A percentile compares a stretch with the other conserved stretches of the same genome.
phyloP scores from a whole-genome alignment of 2,888 invertebrate species.

The Pachymerium ferrugineum region DNA sequence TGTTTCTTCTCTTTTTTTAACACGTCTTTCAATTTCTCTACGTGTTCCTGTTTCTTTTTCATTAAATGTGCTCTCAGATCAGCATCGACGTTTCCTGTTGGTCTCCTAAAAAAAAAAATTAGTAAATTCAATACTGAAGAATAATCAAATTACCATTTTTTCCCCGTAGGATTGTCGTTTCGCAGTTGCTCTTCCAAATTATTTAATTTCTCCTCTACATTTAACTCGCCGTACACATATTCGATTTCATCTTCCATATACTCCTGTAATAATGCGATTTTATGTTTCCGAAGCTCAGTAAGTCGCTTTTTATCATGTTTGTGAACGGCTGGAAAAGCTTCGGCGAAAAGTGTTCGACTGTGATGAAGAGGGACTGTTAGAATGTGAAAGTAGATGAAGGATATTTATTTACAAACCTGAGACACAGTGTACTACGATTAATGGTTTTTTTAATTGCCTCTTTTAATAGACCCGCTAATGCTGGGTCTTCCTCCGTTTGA shows the following conservation, averaged over 20 bases:
- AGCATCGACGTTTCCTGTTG: slow-evolving; percentile 28
- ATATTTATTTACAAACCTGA: neutral
- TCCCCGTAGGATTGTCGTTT: neutral
- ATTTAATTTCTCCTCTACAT: neutral
- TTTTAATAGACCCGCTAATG: neutral
- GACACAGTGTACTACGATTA: neutral
- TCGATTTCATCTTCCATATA: neutral
- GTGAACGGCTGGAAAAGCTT: neutral
- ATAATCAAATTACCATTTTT: neutral
- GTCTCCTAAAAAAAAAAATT: slow-evolving; percentile 31
- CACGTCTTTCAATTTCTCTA: neutral
- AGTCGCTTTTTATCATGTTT: neutral
- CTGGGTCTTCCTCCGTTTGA: neutral
- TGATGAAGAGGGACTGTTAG: too few species aligned
- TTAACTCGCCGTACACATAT: neutral
- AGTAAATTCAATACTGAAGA: neutral
- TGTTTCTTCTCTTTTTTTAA: neutral
- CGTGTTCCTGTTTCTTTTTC: slow-evolving; percentile 11
- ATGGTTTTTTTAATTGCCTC: neutral
- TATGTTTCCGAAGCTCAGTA: neutral
- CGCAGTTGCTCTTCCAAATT: neutral
- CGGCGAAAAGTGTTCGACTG: neutral
- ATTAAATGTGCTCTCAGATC: slow-evolving; percentile 30
- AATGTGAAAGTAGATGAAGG: too few species aligned
- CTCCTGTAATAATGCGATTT: neutral